Evolutionary conservation across 2,797 vertebrate species (phyloP), one percentile per base, ranked within the genome.

Genomic region (Argya squamiceps): DNA sequence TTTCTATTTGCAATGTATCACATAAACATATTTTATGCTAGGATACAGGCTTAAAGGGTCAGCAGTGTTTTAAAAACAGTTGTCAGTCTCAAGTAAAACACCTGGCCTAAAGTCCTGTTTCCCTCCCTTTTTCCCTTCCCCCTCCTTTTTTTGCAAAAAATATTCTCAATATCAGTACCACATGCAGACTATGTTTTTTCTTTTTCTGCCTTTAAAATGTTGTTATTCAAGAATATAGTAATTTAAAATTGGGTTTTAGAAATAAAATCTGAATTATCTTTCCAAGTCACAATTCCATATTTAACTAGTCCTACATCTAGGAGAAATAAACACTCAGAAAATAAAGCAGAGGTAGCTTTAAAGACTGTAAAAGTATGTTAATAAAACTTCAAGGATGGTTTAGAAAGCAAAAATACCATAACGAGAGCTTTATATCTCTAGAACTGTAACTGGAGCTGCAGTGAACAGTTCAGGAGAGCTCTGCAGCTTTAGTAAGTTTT

Each of bases 51-150:
- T 98, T 98, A 97, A 97, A 96, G 96, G 97, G 96, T 98, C 97
- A 98, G 96, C 88, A 95, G 29, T 98, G 98, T 98, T 98, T 98
- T 98, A 95, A 97, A 98, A 98, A 98, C 98, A 98, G 93, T 96
- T 98, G 98, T 98, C 98, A 98, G 65, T 94, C 93, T 98, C 97
- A 98, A 97, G 96, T 91, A 95, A 98, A 98, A 98, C 98, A 98
- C 97, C 98, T 98, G 98, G 97, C 50, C 32, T 96, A 63, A 95
- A 90, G 89, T 56, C 14, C 60, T 49, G 3, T 82, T 93, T 96
- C 74, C 34, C 95, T 95, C 76, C 15, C 30, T 83, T 87, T 52
- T 13, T 67, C 80, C 59, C 37, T 65, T 62, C 53, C 71, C 53
- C 36, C 53, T 56, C 10, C 10, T 60, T 55, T 84, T 92, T 63